These are phyloP conservation scores for Gasterosteus aculeatus DNA, from an alignment of 2,113 vertebrate species.

Conservation along the genomic window DNA sequence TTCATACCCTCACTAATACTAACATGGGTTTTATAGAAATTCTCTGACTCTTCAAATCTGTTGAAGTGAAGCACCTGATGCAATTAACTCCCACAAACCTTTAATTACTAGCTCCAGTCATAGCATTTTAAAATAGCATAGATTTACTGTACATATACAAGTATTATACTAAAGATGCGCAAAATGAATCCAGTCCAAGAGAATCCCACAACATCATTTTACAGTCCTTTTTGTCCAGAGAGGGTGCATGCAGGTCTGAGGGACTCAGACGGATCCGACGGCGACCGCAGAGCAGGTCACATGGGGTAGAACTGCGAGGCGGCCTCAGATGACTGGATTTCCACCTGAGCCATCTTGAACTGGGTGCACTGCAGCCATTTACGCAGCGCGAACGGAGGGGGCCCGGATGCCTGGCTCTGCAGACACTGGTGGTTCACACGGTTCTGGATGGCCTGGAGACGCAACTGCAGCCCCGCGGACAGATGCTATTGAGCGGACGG, in stretches of 20 bases:
- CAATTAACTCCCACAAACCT: constrained; percentile 36
- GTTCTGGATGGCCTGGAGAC: constrained; percentile 98
- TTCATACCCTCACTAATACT: constrained; percentile 47
- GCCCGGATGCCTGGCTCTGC: constrained; percentile 84
- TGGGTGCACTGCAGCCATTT: constrained; percentile 98
- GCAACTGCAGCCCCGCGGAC: constrained; percentile 94
- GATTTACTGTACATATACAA: constrained; percentile 69
- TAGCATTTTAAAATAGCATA: constrained; percentile 66
- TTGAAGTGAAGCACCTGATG: constrained; percentile 55
- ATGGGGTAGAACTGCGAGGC: constrained; percentile 99
- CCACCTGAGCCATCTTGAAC: constrained; percentile 99
- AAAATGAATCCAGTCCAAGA: constrained; percentile 48
- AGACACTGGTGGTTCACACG: constrained; percentile 94
- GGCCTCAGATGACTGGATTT: constrained; percentile 98
- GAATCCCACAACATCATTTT: constrained; percentile 45
- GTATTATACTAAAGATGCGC: constrained; percentile 53
- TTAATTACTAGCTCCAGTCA: constrained; percentile 29
- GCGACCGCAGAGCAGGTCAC: constrained; percentile 76
- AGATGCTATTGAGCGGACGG: constrained; percentile 85
- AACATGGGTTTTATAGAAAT: constrained; percentile 54
- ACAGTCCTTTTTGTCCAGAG: constrained; percentile 34
- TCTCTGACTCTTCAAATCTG: constrained; percentile 43
- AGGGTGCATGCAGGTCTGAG: constrained; percentile 44
- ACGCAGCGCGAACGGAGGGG: constrained; percentile 87
- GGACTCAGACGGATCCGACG: constrained; percentile 18